phyloP scores from a whole-genome alignment of 2,113 vertebrate genomes.

The Sebastes fasciatus region DNA sequence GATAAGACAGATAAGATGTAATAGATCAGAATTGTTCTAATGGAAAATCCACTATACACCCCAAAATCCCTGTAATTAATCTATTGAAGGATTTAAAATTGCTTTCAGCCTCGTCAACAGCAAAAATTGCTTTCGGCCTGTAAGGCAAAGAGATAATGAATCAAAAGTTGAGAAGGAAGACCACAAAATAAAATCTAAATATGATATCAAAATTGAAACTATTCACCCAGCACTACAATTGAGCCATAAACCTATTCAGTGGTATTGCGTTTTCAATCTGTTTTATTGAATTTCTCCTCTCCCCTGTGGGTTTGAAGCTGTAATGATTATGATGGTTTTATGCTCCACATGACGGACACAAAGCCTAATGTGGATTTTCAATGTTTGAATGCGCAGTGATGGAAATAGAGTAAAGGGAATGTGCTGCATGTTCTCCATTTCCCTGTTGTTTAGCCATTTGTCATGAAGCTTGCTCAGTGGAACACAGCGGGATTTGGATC shows the following conservation, averaged over 20 bases:
- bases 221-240: neutral
- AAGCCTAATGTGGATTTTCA: neutral
- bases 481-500: neutral
- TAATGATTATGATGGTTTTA: conserved; percentile 11
- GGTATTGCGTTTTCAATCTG: neutral
- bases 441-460: neutral
- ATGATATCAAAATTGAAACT: neutral
- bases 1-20: neutral
- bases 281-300: neutral
- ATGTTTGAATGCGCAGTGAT: neutral
- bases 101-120: neutral
- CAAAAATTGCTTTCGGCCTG: neutral
- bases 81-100: neutral
- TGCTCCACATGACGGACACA: conserved; percentile 2
- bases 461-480: neutral
- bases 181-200: neutral
- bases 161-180: neutral
- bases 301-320: conserved; percentile 8
- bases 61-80: neutral
- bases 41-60: neutral
- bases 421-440: neutral
- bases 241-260: neutral
- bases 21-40: neutral
- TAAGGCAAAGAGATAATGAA: neutral
- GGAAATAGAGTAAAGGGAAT: neutral